Evolutionary conservation across 1,140 invertebrate species (phyloP).

Genomic region (Phymorhynchus buccinoides): DNA sequence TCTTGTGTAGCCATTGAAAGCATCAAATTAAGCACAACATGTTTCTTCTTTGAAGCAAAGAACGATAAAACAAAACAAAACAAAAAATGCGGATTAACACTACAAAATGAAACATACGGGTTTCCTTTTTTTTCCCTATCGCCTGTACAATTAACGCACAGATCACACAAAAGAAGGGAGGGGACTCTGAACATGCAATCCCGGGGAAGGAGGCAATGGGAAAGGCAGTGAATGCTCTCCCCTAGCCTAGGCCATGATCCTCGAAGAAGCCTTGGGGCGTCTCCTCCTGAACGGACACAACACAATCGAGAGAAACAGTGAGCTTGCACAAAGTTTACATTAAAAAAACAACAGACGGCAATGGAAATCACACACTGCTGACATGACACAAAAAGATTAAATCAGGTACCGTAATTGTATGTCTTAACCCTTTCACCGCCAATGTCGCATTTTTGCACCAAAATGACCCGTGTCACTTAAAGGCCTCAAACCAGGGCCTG

Average conservation of each 20-base stretch:
- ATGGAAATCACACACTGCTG: too few species aligned
- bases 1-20: too few species aligned
- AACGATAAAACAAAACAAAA: conserved; percentile 2
- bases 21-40: too few species aligned
- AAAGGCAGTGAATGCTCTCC: not conserved
- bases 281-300: conserved; percentile 84
- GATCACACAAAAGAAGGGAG: not conserved
- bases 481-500: too few species aligned
- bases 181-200: not conserved
- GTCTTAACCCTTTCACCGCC: not conserved
- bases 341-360: too few species aligned
- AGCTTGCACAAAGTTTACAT: not conserved
- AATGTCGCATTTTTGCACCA: not conserved
- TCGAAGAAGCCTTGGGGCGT: conserved; percentile 99
- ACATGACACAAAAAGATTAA: not conserved
- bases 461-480: too few species aligned
- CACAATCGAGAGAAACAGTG: conserved; percentile 48
- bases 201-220: not conserved
- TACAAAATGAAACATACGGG: too few species aligned
- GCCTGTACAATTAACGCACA: not conserved
- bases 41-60: too few species aligned
- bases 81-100: too few species aligned
- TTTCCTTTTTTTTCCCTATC: not conserved
- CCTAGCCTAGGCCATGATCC: conserved; percentile 95
- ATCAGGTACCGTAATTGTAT: not conserved